Evolutionary conservation across 2,113 vertebrate genomes (phyloP), one percentile per base, ranked within the genome.

Genomic region (Delphinus delphis): DNA sequence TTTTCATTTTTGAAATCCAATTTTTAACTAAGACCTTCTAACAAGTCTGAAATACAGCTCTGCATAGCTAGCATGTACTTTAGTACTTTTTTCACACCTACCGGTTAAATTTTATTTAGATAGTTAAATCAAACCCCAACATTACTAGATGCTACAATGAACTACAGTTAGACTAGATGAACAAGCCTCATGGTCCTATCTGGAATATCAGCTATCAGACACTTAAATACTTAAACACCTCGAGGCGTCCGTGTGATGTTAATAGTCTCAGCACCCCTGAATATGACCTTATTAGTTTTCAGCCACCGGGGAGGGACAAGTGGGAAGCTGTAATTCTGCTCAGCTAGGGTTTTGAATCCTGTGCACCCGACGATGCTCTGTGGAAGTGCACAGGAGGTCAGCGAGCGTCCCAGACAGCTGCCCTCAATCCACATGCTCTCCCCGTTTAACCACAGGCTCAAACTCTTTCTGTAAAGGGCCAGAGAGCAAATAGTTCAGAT

Each of bases 1-100:
- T 80, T 90, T 90, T 89, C 68, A 58, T 58, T 82, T 80, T 73
- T 76, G 25, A 60, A 85, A 92, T 62, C n/a, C 79, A 41, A 92
- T 83, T 41, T 90, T 62, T 83, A 91, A 55, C 38, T 73, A 87
- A 50, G 55, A 36, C 7, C 28, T 83, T 93, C 62, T n/a, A 93
- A 76, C 47, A 79, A 79, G 71, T 88, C 76, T 96, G 44, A 93
- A 96, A 89, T 50, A 55, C 0, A 93, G 50, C 36, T 67, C 12
- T 81, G 53, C 74, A 90, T 77, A 83, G 38, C 65, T 36, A 38
- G 44, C 47, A 47, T 67, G 83, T 50, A 92, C 38, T 41, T 33
- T 21, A 25, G 70, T 20, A 77, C 33, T 79, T 63, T 77, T 88
- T 87, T 55, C 67, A 82, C 68, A 79, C 21, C 5, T 60, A 50